Evolutionary conservation across 2,888 invertebrate genomes (phyloP), one percentile per base, ranked within the genome.

Genomic region (Tigriopus californicus): DNA sequence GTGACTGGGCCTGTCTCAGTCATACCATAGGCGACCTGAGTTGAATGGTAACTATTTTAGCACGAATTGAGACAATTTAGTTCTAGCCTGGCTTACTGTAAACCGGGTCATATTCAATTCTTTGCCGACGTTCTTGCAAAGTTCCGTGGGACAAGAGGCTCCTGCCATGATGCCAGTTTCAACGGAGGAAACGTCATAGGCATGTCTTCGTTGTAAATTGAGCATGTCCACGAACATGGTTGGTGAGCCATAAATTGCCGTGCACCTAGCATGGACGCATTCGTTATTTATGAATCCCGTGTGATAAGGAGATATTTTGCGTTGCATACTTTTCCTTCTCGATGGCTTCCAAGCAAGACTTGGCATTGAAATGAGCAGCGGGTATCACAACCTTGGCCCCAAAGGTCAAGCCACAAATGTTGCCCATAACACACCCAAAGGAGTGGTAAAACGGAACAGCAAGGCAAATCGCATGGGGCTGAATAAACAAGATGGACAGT

Each of bases 221-320:
- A 86, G 70, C 63, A 85, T 73, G 71, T 87, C 85, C 13, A 85
- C 79, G 70, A 83, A 83, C 88, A 88, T 88, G 2, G 89, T 88
- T 6, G 89, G 87, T 0, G 87, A 86, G 42, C 87, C 87, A 67
- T 80, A 80, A 33, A 82, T 68, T 1, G 80, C 70, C 0, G 79
- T 79, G 66, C 86, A 85, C 66, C 84, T 85, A 66, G 55, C 65
- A 54, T n/a, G n/a, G 20, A 15, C 24, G 33, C 33, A 33, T 5
- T 33, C 8, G 33, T 33, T 33, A n/a, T n/a, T n/a, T 63, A 41
- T 49, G 55, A 56, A 13, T 4, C 52, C 51, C 33, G 13, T 25
- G n/a, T n/a, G n/a, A 40, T 11, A 44, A 18, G 20, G 4, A 59
- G 3, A 44, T 47, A 58, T 48, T 18, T 3, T 40, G n/a, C n/a